phyloP scores from a whole-genome alignment of 37 sponge, comb jelly and placozoan species.

The Amphimedon queenslandica region DNA sequence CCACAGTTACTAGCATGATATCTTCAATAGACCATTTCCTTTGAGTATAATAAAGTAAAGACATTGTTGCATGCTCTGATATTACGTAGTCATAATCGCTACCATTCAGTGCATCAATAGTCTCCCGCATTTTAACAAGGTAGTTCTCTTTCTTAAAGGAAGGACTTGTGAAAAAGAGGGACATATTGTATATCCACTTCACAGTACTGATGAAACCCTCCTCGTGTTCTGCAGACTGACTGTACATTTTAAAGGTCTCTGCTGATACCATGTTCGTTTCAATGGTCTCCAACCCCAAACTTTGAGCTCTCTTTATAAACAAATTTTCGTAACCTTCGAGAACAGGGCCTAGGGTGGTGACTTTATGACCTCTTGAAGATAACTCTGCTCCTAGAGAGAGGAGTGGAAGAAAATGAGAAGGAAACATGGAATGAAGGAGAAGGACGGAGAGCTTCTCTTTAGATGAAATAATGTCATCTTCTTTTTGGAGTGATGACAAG shows the following conservation, averaged over 20 bases:
- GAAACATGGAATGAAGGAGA: not conserved
- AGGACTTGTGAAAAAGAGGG: too few relatives aligned
- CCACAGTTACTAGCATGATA: not conserved
- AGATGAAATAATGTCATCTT: too few relatives aligned
- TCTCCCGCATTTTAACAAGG: not conserved
- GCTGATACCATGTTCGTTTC: not conserved
- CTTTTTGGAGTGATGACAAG: too few relatives aligned
- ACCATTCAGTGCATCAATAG: not conserved
- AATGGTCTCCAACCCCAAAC: not conserved
- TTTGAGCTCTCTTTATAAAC: not conserved
- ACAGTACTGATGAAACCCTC: not conserved
- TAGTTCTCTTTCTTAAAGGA: not conserved
- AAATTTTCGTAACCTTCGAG: not conserved
- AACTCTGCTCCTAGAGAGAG: slow-evolving; percentile 16
- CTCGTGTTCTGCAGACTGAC: not conserved
- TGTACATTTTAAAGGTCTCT: not conserved
- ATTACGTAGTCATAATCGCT: slow-evolving; percentile 18
- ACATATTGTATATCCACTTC: not conserved
- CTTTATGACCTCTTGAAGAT: slow-evolving; percentile 4
- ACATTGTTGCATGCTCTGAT: not conserved
- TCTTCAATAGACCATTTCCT: not conserved
- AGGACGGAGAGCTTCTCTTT: slow-evolving; percentile 10
- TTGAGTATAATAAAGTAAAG: not conserved
- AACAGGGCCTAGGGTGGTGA: not conserved
- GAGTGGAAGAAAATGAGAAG: slow-evolving; percentile 9